Evolutionary conservation across 2,113 vertebrate genomes (phyloP).

Genomic region (Eclectus roratus): DNA sequence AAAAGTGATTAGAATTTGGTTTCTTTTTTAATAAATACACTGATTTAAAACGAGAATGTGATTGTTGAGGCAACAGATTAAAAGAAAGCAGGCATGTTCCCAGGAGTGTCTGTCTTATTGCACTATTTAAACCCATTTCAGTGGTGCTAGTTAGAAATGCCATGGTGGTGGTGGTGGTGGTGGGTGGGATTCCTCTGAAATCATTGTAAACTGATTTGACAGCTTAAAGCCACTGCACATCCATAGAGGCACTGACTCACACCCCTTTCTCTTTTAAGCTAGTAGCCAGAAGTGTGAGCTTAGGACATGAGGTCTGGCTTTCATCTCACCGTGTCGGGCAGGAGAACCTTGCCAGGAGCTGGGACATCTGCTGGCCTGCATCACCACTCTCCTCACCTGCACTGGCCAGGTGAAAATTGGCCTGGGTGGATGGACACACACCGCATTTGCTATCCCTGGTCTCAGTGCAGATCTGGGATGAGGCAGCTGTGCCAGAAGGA

Average conservation of each 20-base stretch:
- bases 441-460: rapidly evolving
- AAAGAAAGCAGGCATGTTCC: background rate
- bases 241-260: background rate
- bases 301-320: background rate
- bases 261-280: background rate
- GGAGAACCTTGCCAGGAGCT: background rate
- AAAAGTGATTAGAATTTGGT: background rate
- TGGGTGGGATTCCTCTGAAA: background rate
- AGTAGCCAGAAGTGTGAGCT: background rate
- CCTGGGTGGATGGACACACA: rapidly evolving
- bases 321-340: rapidly evolving
- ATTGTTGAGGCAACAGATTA: background rate
- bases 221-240: background rate
- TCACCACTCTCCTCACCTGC: background rate
- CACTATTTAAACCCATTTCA: background rate
- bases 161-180: background rate
- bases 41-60: background rate
- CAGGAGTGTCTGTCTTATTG: background rate
- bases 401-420: background rate
- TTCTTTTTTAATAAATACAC: background rate
- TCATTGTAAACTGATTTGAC: rapidly evolving
- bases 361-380: background rate
- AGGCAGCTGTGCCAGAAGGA: background rate
- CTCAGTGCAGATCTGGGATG: rapidly evolving
- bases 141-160: background rate